Conservation (phyloP, 2,113 vertebrate species). For the Siphamia tubifer region DNA sequence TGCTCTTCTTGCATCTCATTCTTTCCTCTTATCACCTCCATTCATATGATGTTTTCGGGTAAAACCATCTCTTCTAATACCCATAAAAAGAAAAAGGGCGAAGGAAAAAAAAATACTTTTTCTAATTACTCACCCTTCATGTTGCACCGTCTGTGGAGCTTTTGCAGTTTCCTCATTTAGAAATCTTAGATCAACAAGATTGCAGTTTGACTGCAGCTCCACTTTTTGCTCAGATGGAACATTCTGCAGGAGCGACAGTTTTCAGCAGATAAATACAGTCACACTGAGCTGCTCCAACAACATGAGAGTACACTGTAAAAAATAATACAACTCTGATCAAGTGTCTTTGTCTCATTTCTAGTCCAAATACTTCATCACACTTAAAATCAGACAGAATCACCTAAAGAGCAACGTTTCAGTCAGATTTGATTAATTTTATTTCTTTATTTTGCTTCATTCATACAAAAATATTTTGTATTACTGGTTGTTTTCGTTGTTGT, state of each 20-base stretch:
- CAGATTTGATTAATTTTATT: no score
- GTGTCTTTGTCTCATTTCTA: no score
- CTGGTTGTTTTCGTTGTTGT: no score
- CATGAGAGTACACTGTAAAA: no score
- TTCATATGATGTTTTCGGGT: slow-evolving; percentile 22
- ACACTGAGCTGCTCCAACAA: slow-evolving; percentile 35
- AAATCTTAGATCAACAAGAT: slow-evolving; percentile 71
- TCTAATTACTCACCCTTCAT: slow-evolving; percentile 66
- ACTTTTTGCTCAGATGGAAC: slow-evolving; percentile 62
- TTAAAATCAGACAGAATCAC: no score
- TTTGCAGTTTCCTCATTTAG: slow-evolving; percentile 71
- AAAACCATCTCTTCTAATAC: slow-evolving; percentile 20
- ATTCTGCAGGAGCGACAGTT: slow-evolving; percentile 32
- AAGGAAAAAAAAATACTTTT: slow-evolving; percentile 1
- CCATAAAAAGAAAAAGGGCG: not conserved
- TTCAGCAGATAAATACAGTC: slow-evolving; percentile 66
- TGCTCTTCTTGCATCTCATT: not conserved
- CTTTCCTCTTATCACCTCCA: slow-evolving; percentile 5
- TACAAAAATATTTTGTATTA: no score
- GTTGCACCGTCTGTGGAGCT: slow-evolving; percentile 65
- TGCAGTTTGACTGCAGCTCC: slow-evolving; percentile 38
- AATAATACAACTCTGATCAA: no score
- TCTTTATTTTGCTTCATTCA: no score
- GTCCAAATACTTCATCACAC: no score
- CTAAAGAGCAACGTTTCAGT: no score